Conservation (phyloP, 2,888 invertebrate genomes). For the Mayetiola destructor region DNA sequence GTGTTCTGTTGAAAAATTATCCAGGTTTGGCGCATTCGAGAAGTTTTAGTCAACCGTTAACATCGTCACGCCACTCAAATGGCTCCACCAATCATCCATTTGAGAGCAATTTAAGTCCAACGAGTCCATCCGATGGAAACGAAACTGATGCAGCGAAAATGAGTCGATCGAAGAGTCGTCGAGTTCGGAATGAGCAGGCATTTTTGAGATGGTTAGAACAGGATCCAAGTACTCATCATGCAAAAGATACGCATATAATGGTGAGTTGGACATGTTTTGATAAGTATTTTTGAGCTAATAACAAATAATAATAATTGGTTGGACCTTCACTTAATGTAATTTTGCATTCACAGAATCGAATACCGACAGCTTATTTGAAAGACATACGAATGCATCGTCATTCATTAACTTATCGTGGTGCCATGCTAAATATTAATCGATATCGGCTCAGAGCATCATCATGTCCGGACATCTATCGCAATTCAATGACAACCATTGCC, state of each 20-base stretch:
- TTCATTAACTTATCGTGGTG: slow-evolving; percentile 69
- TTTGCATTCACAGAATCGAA: slow-evolving; percentile 1
- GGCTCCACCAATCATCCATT: slow-evolving; percentile 10
- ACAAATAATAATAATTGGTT: background rate
- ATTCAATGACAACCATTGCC: slow-evolving; percentile 74
- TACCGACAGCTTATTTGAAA: slow-evolving; percentile 45
- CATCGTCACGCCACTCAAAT: slow-evolving; percentile 21
- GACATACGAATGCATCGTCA: slow-evolving; percentile 61
- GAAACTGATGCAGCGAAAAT: background rate
- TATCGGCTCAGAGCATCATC: slow-evolving; percentile 71
- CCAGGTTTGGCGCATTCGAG: slow-evolving; percentile 56
- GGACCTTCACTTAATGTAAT: background rate
- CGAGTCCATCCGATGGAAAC: slow-evolving; percentile 15
- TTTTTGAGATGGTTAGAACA: slow-evolving; percentile 19
- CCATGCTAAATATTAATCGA: slow-evolving; percentile 70
- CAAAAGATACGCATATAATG: slow-evolving; percentile 1
- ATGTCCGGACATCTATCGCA: slow-evolving; percentile 79
- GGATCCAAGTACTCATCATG: slow-evolving; percentile 13
- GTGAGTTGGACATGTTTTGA: background rate
- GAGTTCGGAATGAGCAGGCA: slow-evolving; percentile 19
- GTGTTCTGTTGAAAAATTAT: slow-evolving; percentile 57
- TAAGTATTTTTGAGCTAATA: no score
- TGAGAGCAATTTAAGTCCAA: slow-evolving; percentile 15
- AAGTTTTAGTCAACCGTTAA: slow-evolving; percentile 49
- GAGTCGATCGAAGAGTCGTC: slow-evolving; percentile 14